Base-by-base conservation (phyloP, 2,888 invertebrate genomes). In the Phasia obesa region DNA sequence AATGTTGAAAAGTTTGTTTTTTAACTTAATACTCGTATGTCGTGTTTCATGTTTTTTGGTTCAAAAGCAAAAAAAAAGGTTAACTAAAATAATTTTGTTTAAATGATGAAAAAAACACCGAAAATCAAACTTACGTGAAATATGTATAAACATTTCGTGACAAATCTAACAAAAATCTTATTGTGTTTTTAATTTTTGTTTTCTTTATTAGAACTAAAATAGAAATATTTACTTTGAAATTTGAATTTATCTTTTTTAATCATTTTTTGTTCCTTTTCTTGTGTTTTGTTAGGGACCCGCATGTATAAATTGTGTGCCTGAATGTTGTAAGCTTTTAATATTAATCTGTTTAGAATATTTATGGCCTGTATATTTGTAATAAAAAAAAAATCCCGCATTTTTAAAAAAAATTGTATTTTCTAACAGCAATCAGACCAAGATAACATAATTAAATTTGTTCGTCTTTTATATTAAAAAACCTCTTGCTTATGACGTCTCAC, bases 91-190 rank as follows among this genome's bases (percentile, higher is more conserved):
- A 70, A 79, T 53, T 51, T 77, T 31, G n/a, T 60, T 2, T 21
- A 42, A 47, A 49, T 59, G 17, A 27, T 0, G 9, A 35, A 38
- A 38, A 25, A 25, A 42, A 27, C 6, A 31, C 31, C 9, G 2
- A 57, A 59, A 79, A 79, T 65, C 44, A 79, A 69, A 78, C 57
- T 76, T 78, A 77, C 64, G 57, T 78, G 51, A 74, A 78, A 70
- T 44, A 60, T 35, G n/a, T 70, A 67, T 65, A 64, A 77, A 49
- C 17, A 78, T 59, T 84, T 85, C 82, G 84, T 84, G 84, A 84
- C 85, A 85, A 75, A 82, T 65, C 70, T 71, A 59, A 80, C 76
- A 78, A 78, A 82, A 67, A 78, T 74, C 69, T 60, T 44, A 51
- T 65, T 67, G 35, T 31, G 23, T 17, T 35, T 64, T 51, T 19